Conservation (phyloP, 2,888 invertebrate species). For the Tigriopus californicus region DNA sequence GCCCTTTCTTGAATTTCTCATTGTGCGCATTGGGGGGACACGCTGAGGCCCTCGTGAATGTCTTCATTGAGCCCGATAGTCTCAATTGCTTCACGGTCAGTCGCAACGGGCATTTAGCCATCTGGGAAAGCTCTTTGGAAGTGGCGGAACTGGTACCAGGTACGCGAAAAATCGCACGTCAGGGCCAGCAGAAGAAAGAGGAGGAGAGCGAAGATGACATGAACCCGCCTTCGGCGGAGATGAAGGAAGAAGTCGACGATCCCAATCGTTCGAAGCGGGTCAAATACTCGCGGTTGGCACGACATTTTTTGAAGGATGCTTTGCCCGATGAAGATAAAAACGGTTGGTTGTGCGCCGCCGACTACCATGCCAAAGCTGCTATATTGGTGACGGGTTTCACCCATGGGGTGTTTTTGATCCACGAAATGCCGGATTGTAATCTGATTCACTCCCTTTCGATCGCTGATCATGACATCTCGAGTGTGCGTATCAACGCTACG, state of each 20-base stretch:
- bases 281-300: conserved; percentile 44
- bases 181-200: conserved; percentile 6
- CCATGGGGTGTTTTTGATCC: conserved; percentile 74
- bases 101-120: conserved; percentile 58
- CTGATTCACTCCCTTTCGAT: conserved; percentile 69
- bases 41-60: conserved; percentile 58
- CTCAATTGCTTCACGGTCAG: conserved; percentile 56
- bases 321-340: conserved; percentile 39
- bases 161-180: not conserved
- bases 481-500: conserved; percentile 57
- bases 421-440: conserved; percentile 84
- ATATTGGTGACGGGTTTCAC: conserved; percentile 77
- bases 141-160: conserved; percentile 39
- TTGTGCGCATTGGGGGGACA: conserved; percentile 62
- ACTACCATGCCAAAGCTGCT: conserved; percentile 57
- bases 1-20: conserved; percentile 51
- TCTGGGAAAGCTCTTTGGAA: conserved; percentile 68
- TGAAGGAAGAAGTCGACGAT: conserved; percentile 21
- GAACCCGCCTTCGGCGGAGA: conserved; percentile 24
- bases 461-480: conserved; percentile 59
- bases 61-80: conserved; percentile 68
- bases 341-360: conserved; percentile 48
- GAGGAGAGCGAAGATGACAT: conserved; percentile 22
- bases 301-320: conserved; percentile 54
- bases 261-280: conserved; percentile 6